These are phyloP conservation scores for Gnathonemus longibarbis DNA, from an alignment of 2,113 vertebrate genomes.

Conservation along the genomic window DNA sequence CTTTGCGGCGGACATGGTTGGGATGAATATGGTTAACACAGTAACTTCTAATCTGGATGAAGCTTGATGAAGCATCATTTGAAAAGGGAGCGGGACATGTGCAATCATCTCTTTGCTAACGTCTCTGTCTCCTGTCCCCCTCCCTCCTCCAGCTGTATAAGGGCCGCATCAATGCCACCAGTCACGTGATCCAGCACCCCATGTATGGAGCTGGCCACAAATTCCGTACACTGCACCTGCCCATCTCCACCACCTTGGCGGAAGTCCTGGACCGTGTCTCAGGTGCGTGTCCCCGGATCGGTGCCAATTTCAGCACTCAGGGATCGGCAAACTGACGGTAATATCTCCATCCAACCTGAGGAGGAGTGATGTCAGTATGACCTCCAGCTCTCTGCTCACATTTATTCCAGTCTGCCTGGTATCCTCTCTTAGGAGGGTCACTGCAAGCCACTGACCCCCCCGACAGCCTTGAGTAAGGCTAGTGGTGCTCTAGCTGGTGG, in stretches of 20 bases:
- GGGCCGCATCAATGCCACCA: slow-evolving; percentile 97
- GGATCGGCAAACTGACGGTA: neutral
- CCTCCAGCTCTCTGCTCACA: neutral
- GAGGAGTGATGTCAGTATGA: neutral
- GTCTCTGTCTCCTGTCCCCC: neutral
- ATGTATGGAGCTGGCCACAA: slow-evolving; percentile 99
- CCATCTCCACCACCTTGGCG: slow-evolving; percentile 91
- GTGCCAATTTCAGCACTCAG: neutral
- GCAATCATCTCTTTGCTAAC: neutral
- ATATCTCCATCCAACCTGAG: neutral
- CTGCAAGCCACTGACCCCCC: neutral
- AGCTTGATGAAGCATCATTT: neutral
- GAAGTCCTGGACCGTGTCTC: slow-evolving; percentile 96
- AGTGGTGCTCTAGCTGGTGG: neutral
- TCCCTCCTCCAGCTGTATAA: slow-evolving; percentile 77
- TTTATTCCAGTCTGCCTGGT: neutral
- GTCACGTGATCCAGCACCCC: slow-evolving; percentile 96
- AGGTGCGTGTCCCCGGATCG: slow-evolving; percentile 59
- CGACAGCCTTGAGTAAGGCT: neutral
- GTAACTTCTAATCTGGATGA: neutral
- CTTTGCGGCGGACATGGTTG: neutral
- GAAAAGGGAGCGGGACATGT: neutral
- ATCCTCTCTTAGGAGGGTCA: neutral
- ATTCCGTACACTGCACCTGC: slow-evolving; percentile 92
- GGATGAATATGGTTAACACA: too few relatives aligned